Evolutionary conservation across 2,888 invertebrate species (phyloP).

Genomic region (Julus scanicus): DNA sequence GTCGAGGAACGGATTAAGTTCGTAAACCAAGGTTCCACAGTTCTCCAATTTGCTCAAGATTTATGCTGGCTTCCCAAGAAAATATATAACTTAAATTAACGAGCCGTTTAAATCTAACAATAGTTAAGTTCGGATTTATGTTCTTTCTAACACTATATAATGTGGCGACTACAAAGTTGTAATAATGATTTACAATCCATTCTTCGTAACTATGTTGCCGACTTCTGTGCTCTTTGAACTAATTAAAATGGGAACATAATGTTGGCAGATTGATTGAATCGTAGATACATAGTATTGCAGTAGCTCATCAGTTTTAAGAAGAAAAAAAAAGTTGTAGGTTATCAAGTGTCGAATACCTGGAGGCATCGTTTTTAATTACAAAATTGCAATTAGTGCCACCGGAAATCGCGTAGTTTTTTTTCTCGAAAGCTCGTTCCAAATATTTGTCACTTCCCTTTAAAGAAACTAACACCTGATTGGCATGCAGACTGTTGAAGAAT

Average conservation of each 20-base stretch:
- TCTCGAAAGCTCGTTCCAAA: slow-evolving; percentile 20
- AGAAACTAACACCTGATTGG: slow-evolving; percentile 33
- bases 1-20: too few relatives aligned
- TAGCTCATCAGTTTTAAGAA: not conserved
- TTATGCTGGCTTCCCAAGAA: too few relatives aligned
- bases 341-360: not conserved
- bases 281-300: not conserved
- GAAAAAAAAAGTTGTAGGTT: not conserved
- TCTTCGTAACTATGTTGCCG: too few relatives aligned
- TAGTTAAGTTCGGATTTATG: too few relatives aligned
- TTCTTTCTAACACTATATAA: too few relatives aligned
- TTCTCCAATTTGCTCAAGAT: too few relatives aligned
- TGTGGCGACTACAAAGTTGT: too few relatives aligned
- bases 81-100: not conserved
- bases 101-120: too few relatives aligned
- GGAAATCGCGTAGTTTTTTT: slow-evolving; percentile 15
- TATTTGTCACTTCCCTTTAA: slow-evolving; percentile 33
- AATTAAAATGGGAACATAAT: not conserved
- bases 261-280: not conserved
- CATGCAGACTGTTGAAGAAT: slow-evolving; percentile 24
- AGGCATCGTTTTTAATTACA: not conserved
- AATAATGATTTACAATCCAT: too few relatives aligned
- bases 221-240: not conserved
- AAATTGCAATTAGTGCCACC: not conserved
- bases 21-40: too few relatives aligned